phyloP scores from a whole-genome alignment of 2,113 vertebrate species.

The Catharus minimus region DNA sequence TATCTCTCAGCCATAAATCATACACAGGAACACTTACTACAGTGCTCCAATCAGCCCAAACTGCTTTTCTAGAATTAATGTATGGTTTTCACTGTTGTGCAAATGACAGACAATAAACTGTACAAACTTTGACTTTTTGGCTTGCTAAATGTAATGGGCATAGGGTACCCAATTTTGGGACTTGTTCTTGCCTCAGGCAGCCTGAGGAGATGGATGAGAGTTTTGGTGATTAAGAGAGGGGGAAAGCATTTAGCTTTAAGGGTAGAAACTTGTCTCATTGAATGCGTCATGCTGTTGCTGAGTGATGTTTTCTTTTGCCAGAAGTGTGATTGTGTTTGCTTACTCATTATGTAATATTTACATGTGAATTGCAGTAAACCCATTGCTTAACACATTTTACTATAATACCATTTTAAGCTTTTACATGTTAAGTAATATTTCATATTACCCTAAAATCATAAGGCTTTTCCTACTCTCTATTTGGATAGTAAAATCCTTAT shows the following conservation, averaged over 20 bases:
- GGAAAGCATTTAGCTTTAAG: neutral
- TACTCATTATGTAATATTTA: conserved; percentile 1
- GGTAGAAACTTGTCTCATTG: neutral
- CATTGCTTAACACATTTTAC: neutral
- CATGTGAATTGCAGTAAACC: neutral
- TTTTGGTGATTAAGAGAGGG: neutral
- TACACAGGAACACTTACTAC: neutral
- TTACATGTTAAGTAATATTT: neutral
- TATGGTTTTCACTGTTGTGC: neutral
- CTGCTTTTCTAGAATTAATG: neutral
- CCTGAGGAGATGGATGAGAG: neutral
- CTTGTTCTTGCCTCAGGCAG: neutral
- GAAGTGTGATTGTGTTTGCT: conserved; percentile 3
- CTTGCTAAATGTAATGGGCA: neutral
- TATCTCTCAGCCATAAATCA: neutral
- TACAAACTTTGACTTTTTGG: neutral
- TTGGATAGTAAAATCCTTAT: neutral
- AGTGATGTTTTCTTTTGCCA: neutral
- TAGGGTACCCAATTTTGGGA: neutral
- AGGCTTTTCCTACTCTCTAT: neutral
- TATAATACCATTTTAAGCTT: neutral
- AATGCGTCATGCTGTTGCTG: conserved; percentile 22
- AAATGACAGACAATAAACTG: neutral
- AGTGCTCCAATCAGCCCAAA: neutral
- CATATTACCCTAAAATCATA: neutral